phyloP scores from a whole-genome alignment of 2,797 vertebrate species.

The Synanceia verrucosa region DNA sequence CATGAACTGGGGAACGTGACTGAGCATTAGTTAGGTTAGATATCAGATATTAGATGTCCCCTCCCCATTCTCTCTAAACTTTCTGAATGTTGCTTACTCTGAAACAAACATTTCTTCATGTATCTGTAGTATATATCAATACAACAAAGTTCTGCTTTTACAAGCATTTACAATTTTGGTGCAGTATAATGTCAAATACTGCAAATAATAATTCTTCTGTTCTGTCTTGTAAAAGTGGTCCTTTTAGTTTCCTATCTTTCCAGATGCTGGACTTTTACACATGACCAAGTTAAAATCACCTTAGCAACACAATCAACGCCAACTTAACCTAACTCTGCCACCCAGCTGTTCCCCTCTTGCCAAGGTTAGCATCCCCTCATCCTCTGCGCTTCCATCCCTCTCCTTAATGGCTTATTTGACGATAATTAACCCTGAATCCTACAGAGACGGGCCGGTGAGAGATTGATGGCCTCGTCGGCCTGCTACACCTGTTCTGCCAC shows the following conservation, averaged over 20 bases:
- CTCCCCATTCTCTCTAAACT: background rate
- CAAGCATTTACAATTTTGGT: background rate
- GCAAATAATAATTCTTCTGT: background rate
- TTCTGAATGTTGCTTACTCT: background rate
- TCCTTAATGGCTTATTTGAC: constrained; percentile 85
- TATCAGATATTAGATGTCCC: background rate
- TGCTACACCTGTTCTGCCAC: constrained; percentile 82
- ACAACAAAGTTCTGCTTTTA: background rate
- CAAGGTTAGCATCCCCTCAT: constrained; percentile 77
- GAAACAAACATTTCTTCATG: background rate
- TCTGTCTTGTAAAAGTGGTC: background rate
- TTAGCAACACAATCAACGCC: constrained; percentile 61
- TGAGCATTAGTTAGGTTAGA: background rate
- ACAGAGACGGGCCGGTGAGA: constrained; percentile 79
- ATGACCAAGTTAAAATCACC: constrained; percentile 8
- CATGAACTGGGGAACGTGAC: rapidly evolving
- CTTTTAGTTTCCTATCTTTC: too few species aligned
- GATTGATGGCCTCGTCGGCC: constrained; percentile 82
- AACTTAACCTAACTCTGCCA: constrained; percentile 55
- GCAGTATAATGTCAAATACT: background rate
- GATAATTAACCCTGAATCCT: constrained; percentile 88
- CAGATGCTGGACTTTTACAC: background rate
- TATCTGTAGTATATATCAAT: background rate
- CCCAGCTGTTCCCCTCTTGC: constrained; percentile 67
- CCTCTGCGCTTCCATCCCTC: constrained; percentile 73